Percentiles rank a stretch among this genome's conserved stretches.
These are phyloP conservation scores for Adelphocoris suturalis DNA, from an alignment of 2,888 invertebrate species.

Conservation along the genomic window DNA sequence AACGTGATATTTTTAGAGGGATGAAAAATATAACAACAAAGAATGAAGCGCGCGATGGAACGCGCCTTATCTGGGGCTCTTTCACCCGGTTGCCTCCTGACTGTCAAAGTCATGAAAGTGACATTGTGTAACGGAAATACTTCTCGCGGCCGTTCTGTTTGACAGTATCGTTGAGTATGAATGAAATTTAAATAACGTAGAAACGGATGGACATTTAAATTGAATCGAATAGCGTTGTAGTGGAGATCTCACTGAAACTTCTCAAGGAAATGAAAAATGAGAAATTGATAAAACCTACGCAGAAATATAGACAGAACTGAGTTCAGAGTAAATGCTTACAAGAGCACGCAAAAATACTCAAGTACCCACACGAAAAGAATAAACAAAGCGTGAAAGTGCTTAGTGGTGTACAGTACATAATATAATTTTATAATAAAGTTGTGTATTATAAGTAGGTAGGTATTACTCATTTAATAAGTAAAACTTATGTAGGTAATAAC, in stretches of 20 bases:
- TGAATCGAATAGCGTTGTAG: background rate
- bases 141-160: background rate
- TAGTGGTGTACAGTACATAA: no score
- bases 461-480: no score
- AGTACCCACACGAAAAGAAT: no score
- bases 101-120: constrained; percentile 14
- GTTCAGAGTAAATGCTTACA: no score
- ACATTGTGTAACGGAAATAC: background rate
- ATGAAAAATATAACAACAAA: background rate
- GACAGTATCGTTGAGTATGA: background rate
- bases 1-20: background rate
- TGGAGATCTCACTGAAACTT: background rate
- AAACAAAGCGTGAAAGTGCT: no score
- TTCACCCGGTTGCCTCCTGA: background rate
- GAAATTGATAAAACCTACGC: background rate
- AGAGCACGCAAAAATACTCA: no score
- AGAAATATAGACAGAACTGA: no score
- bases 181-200: background rate
- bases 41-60: background rate
- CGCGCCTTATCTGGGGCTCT: background rate
- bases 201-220: background rate
- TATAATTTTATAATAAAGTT: no score
- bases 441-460: no score
- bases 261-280: background rate
- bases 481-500: no score